Conservation (phyloP, 2,113 vertebrate genomes). For the mouse (Mus musculus) region GRCm39 chr12:10405001-10405500, state of each 20-base stretch:
- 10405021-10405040: not conserved
- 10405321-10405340: constrained; percentile 18
- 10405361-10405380: constrained; percentile 14
- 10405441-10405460: not conserved
- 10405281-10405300: constrained; percentile 3
- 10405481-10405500: not conserved
- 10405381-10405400: not conserved
- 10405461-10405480: not conserved
- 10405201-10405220: not conserved
- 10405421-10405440: constrained; percentile 40
- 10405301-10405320: not conserved
- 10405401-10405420: not conserved
- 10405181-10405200: not conserved
- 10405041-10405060: not conserved
- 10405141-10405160: not conserved
- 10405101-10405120: not conserved
- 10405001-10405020: not conserved
- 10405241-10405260: not conserved
- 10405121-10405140: constrained; percentile 38
- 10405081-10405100: not conserved
- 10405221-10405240: not conserved
- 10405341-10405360: not conserved
- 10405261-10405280: not conserved
- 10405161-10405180: constrained; percentile 30
- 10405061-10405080: not conserved